Percentiles rank a stretch among this genome's conserved stretches.
Evolutionary conservation across 2,113 vertebrate species (phyloP).

Genomic region (Bubo bubo): DNA sequence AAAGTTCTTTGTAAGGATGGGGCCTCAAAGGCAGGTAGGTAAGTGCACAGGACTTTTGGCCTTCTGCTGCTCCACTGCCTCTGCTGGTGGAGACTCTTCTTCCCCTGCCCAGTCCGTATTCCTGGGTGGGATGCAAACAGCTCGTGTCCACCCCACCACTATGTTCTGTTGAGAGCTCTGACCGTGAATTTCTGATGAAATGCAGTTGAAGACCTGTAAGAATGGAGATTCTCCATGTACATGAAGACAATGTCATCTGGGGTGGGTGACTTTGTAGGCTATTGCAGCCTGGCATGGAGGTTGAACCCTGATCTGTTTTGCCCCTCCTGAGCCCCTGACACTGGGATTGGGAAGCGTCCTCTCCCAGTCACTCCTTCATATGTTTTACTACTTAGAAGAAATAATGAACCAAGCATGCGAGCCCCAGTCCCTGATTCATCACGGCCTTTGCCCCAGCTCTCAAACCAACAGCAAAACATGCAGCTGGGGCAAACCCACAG

Average conservation of each 20-base stretch:
- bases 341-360: background rate
- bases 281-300: background rate
- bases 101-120: accelerated
- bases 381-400: background rate
- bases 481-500: background rate
- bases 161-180: background rate
- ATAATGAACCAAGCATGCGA: background rate
- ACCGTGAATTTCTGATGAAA: background rate
- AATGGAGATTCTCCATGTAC: background rate
- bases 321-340: background rate
- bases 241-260: background rate
- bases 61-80: background rate
- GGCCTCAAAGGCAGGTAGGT: background rate
- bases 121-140: background rate
- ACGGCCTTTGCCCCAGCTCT: background rate
- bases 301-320: background rate
- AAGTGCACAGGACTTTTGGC: background rate
- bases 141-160: background rate
- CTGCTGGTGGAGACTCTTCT: background rate
- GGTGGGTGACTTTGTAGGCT: background rate
- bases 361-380: background rate
- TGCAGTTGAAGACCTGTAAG: background rate
- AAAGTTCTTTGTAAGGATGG: background rate
- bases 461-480: background rate
- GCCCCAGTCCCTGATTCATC: background rate